Evolutionary conservation across 2,797 vertebrate genomes (phyloP).

Genomic region (Ispidina lecontei): DNA sequence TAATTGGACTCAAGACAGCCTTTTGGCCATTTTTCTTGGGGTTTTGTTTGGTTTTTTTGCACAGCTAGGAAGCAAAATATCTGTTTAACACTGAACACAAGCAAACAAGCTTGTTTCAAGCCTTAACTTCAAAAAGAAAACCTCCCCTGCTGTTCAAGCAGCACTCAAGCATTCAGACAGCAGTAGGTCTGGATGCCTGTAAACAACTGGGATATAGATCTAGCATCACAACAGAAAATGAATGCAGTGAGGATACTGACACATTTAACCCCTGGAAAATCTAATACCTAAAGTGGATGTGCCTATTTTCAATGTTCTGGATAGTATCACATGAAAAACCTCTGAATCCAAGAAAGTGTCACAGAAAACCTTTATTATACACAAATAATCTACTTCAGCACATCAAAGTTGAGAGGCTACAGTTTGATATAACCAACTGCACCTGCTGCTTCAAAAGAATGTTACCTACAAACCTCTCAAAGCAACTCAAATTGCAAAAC

Average conservation of each 20-base stretch:
- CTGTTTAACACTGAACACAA: not conserved
- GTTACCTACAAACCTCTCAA: not conserved
- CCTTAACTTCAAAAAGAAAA: not conserved
- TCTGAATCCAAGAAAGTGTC: not conserved
- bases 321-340: not conserved
- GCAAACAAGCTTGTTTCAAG: not conserved
- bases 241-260: not conserved
- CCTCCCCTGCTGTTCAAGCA: not conserved
- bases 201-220: not conserved
- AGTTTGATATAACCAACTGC: not conserved
- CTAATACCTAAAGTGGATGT: not conserved
- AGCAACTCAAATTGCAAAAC: not conserved
- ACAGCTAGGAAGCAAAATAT: not conserved
- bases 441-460: not conserved
- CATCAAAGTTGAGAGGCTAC: not conserved
- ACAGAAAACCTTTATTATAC: not conserved
- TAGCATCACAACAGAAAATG: not conserved
- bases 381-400: not conserved
- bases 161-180: not conserved
- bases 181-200: not conserved
- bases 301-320: not conserved
- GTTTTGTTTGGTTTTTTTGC: not conserved
- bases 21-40: not conserved
- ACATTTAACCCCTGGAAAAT: not conserved
- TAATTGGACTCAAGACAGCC: not conserved